Conservation (phyloP, 2,888 invertebrate genomes). For the Ennomos erosarius region DNA sequence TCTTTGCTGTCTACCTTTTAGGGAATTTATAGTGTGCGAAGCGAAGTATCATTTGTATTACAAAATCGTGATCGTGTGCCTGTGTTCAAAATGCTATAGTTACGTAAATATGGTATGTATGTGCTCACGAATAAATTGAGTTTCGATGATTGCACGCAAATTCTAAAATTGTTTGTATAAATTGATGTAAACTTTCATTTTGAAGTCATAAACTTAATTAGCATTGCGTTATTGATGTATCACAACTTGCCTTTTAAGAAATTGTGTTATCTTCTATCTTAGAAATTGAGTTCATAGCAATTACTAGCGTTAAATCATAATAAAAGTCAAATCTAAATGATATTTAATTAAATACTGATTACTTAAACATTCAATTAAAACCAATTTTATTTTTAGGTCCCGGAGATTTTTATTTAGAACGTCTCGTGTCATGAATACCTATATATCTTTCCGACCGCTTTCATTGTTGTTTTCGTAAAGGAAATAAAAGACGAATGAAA, state of each 20-base stretch:
- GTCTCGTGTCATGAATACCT: too few relatives aligned
- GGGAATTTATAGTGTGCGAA: conserved; percentile 22
- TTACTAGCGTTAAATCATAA: conserved; percentile 6
- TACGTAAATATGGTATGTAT: neutral
- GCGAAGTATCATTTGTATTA: conserved; percentile 15
- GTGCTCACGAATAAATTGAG: neutral
- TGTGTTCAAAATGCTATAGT: conserved; percentile 7
- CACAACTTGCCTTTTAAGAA: conserved; percentile 15
- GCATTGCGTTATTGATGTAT: conserved; percentile 10
- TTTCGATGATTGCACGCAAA: neutral
- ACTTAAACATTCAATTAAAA: too few relatives aligned
- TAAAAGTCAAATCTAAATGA: neutral
- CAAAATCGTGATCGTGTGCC: conserved; percentile 22
- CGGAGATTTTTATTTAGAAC: too few relatives aligned
- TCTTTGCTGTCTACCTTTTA: conserved; percentile 23
- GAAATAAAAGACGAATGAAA: too few relatives aligned
- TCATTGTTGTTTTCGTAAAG: too few relatives aligned
- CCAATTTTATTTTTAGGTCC: too few relatives aligned
- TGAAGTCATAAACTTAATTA: conserved; percentile 19
- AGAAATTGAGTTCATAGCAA: conserved; percentile 8
- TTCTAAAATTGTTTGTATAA: conserved; percentile 2
- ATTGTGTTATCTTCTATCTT: conserved; percentile 11
- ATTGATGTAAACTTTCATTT: conserved; percentile 9
- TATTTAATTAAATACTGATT: too few relatives aligned
- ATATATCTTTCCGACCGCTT: too few relatives aligned